These are phyloP conservation scores for Platyura marginata DNA, from an alignment of 1,140 invertebrate genomes.

Conservation along the genomic window DNA sequence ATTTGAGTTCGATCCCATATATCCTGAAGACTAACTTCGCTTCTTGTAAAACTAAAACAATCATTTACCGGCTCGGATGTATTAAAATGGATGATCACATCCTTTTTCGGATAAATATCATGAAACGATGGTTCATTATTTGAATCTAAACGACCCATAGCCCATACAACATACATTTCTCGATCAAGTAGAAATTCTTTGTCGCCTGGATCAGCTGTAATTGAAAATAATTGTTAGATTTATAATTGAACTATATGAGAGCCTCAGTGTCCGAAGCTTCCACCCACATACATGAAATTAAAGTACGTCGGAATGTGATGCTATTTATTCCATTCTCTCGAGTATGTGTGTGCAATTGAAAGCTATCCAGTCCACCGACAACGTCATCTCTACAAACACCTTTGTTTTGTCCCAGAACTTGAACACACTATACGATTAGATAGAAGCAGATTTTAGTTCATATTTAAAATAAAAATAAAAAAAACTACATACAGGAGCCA, in stretches of 20 bases:
- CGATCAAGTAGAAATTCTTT: constrained; percentile 48
- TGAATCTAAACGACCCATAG: constrained; percentile 58
- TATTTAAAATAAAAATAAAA: not conserved
- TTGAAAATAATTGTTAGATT: constrained; percentile 28
- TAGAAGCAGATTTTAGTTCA: not conserved
- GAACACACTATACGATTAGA: constrained; percentile 42
- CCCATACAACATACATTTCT: constrained; percentile 60
- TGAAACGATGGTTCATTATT: constrained; percentile 71
- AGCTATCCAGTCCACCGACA: constrained; percentile 57
- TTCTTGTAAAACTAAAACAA: constrained; percentile 49
- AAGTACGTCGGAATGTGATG: constrained; percentile 55
- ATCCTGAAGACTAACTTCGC: constrained; percentile 24
- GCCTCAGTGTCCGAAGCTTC: constrained; percentile 7
- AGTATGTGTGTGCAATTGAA: constrained; percentile 49
- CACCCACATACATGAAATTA: constrained; percentile 55
- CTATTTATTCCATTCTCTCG: constrained; percentile 55
- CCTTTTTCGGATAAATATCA: constrained; percentile 52
- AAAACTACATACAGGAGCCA: constrained; percentile 44
- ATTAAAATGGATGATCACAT: constrained; percentile 45
- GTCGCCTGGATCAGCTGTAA: constrained; percentile 59
- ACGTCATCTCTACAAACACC: constrained; percentile 69
- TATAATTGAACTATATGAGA: not conserved
- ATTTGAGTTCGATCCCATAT: constrained; percentile 61
- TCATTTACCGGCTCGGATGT: constrained; percentile 39
- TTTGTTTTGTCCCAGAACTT: constrained; percentile 64